phyloP scores from a whole-genome alignment of 2,797 vertebrate species.

The Petrocephalus schoutedeni region DNA sequence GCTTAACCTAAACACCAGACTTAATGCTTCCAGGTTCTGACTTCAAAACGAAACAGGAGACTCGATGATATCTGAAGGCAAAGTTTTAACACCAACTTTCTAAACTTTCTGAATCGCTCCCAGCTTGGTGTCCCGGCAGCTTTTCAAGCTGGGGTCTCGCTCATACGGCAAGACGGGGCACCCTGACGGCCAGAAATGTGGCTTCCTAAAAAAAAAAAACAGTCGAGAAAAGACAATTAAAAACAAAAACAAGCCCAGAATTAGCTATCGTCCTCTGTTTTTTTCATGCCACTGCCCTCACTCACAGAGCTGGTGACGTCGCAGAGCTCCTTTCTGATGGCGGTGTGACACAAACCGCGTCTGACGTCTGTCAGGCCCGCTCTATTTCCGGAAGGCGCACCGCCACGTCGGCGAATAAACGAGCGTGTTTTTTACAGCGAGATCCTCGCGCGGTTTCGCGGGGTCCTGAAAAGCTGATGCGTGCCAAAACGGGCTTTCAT shows the following conservation, averaged over 20 bases:
- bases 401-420: background rate
- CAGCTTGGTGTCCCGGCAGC: background rate
- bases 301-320: background rate
- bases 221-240: background rate
- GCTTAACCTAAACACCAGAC: background rate
- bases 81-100: background rate
- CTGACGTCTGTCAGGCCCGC: background rate
- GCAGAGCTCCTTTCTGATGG: background rate
- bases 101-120: background rate
- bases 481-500: constrained; percentile 28
- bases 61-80: background rate
- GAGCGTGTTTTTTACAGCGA: background rate
- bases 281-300: background rate
- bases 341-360: background rate
- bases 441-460: background rate
- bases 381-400: background rate
- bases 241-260: background rate
- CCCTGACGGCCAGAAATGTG: background rate
- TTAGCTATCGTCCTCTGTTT: background rate
- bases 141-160: background rate
- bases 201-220: background rate
- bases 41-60: background rate
- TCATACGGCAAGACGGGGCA: background rate
- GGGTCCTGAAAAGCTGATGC: background rate
- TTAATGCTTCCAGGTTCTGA: background rate